A percentile compares a stretch with the other conserved stretches of the same genome.
Conservation (phyloP, 2,113 vertebrate genomes). For the Phylloscopus trochiloides region DNA sequence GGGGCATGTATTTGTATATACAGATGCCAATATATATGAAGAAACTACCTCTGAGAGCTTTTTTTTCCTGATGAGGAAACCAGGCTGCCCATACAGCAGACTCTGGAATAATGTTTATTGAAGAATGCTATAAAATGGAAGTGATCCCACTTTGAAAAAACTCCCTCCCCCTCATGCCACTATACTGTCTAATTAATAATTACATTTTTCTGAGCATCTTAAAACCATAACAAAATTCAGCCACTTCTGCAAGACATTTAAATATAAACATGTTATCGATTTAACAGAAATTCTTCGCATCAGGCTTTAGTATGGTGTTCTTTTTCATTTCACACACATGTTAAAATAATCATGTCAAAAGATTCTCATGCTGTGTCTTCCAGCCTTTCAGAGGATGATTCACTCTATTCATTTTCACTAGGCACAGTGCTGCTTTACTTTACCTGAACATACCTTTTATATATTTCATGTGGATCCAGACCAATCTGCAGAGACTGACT, state of each 20-base stretch:
- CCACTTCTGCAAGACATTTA: background rate
- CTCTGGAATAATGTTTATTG: background rate
- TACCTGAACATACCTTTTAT: background rate
- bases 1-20: background rate
- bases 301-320: background rate
- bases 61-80: conserved; percentile 22
- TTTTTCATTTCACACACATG: conserved; percentile 58
- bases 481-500: background rate
- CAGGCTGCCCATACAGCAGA: background rate
- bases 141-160: background rate
- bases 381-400: conserved; percentile 62
- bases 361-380: conserved; percentile 41
- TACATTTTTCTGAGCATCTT: background rate
- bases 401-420: conserved; percentile 56
- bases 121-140: background rate
- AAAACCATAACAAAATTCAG: conserved; percentile 6
- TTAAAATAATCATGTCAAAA: conserved; percentile 71
- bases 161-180: background rate
- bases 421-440: conserved; percentile 20
- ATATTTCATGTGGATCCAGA: conserved; percentile 24
- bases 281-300: conserved; percentile 19
- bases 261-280: conserved; percentile 25
- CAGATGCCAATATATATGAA: background rate
- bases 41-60: background rate
- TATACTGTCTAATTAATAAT: background rate